Evolutionary conservation across 2,113 vertebrate genomes (phyloP).

Genomic region (Etheostoma spectabile): DNA sequence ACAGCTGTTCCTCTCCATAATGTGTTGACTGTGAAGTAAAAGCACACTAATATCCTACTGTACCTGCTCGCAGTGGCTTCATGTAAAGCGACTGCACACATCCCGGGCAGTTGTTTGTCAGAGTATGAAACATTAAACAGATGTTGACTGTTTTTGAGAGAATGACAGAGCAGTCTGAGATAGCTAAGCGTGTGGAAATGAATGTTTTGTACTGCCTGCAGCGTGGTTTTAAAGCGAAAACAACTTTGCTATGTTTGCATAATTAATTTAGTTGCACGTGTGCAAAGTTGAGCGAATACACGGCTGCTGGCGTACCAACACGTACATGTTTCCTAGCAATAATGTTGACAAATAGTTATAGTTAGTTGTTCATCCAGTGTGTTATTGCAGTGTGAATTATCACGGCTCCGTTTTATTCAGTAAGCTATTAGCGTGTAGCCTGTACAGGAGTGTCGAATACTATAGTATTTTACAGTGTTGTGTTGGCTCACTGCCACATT

Average conservation of each 20-base stretch:
- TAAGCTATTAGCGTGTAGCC: background rate
- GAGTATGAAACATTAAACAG: conserved; percentile 22
- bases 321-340: background rate
- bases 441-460: background rate
- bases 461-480: background rate
- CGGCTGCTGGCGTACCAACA: background rate
- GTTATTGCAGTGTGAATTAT: background rate
- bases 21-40: conserved; percentile 43
- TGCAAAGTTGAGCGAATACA: conserved; percentile 17
- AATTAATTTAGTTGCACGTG: conserved; percentile 41
- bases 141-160: conserved; percentile 6
- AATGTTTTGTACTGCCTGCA: background rate
- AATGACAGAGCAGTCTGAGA: background rate
- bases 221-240: background rate
- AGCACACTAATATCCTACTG: conserved; percentile 22
- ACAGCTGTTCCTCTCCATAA: conserved; percentile 21
- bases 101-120: conserved; percentile 5
- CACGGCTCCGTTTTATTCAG: background rate
- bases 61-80: conserved; percentile 23
- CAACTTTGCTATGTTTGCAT: conserved; percentile 27
- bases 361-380: background rate
- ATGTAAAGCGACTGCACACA: conserved; percentile 21
- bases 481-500: conserved; percentile 10
- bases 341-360: conserved; percentile 7
- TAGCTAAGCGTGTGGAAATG: background rate